Conservation (phyloP, 2,888 invertebrate species). For the Corythucha ciliata region DNA sequence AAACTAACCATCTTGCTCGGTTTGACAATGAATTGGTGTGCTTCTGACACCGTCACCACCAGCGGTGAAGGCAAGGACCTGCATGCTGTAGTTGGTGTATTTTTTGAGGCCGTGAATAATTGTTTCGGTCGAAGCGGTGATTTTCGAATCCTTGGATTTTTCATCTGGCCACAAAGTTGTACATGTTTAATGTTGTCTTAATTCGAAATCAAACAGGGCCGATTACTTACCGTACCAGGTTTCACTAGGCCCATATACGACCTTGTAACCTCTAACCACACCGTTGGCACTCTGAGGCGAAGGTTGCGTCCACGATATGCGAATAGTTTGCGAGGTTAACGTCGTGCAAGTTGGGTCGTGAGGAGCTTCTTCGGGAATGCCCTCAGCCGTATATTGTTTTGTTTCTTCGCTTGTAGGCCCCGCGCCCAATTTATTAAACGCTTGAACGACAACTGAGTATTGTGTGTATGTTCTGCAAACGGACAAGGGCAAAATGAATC, state of each 20-base stretch:
- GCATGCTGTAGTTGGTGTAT: conserved; percentile 94
- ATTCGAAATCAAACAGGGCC: neutral
- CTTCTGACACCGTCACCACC: conserved; percentile 91
- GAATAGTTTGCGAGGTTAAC: conserved; percentile 85
- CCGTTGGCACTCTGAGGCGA: conserved; percentile 87
- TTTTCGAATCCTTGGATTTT: conserved; percentile 81
- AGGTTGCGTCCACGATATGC: conserved; percentile 90
- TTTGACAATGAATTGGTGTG: conserved; percentile 80
- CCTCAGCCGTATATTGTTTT: conserved; percentile 88
- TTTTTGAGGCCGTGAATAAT: conserved; percentile 88
- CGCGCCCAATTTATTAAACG: conserved; percentile 87
- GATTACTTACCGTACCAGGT: conserved; percentile 76
- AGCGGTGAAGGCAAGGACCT: conserved; percentile 87
- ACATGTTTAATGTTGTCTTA: conserved; percentile 1
- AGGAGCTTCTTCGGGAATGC: conserved; percentile 83
- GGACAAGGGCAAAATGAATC: neutral
- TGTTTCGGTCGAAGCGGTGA: conserved; percentile 84
- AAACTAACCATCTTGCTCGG: conserved; percentile 81
- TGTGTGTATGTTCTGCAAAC: conserved; percentile 73
- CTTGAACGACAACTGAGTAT: conserved; percentile 91
- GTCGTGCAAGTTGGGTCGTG: conserved; percentile 88
- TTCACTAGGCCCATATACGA: conserved; percentile 82
- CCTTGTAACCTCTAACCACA: conserved; percentile 91
- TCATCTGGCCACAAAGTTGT: conserved; percentile 53
- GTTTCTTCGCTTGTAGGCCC: conserved; percentile 84